Conservation (phyloP, 1,140 invertebrate species). For the Formica selysi region DNA sequence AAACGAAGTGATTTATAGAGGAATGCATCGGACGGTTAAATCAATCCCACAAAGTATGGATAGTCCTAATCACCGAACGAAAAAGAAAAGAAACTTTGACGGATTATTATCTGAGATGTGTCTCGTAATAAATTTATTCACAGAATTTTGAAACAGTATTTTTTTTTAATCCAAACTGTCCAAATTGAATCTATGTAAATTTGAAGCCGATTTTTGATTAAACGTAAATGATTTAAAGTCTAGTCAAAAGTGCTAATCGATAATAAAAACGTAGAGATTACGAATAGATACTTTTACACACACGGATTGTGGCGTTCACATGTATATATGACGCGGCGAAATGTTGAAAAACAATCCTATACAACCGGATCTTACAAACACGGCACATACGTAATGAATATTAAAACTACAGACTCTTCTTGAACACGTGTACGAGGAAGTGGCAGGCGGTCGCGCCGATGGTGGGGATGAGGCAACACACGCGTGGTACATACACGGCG, state of each 20-base stretch:
- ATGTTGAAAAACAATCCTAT: neutral
- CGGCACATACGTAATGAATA: slow-evolving; percentile 31
- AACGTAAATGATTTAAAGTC: too few species aligned
- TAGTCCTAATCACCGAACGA: neutral
- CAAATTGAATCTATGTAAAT: too few species aligned
- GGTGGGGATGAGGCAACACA: too few species aligned
- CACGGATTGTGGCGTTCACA: too few species aligned
- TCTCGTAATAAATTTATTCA: too few species aligned
- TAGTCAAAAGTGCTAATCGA: too few species aligned
- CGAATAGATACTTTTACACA: too few species aligned
- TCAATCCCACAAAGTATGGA: neutral
- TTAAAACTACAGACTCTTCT: slow-evolving; percentile 43
- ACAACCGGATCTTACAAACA: neutral
- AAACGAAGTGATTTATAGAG: neutral
- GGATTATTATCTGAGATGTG: neutral
- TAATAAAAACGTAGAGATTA: too few species aligned
- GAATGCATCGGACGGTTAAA: neutral
- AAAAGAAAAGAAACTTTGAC: neutral
- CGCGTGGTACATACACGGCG: slow-evolving; percentile 5
- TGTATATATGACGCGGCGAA: too few species aligned
- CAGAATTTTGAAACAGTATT: too few species aligned
- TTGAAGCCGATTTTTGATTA: too few species aligned
- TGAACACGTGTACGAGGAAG: slow-evolving; percentile 68
- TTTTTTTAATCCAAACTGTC: too few species aligned
- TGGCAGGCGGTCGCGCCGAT: slow-evolving; percentile 26